Base-by-base conservation (phyloP, 1,140 invertebrate species). In the Drosophila guanche region DNA sequence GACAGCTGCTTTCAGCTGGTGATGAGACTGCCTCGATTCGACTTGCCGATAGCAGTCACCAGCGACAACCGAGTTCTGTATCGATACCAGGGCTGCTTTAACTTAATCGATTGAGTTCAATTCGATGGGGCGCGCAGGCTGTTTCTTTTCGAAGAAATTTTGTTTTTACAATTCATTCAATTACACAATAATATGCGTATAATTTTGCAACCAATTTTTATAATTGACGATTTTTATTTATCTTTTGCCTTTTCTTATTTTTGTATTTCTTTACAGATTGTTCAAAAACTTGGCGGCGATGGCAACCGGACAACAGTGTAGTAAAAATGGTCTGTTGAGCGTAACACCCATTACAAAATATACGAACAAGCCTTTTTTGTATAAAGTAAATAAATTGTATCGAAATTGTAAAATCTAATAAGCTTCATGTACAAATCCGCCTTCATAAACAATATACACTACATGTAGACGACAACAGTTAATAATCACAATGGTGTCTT, bases 221-320 rank as follows among this genome's bases (percentile, higher is more conserved):
- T 37, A 37, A 37, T 37, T 37, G 33, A 37, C 33, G 33, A 37
- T 37, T 37, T 37, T 37, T 37, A 37, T 37, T 4, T 37, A 37
- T 27, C 25, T 5, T 27, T 27, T 27, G 16, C 16, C 16, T 33
- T 33, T 4, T 47, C 42, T 57, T 33, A 4, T 33, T 4, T 47
- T 45, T 57, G 16, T 76, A 47, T 61, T 37, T 42, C 23, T 57
- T 55, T 61, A 5, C 41, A 90, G 89, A 83, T 90, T 60, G 89
- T 90, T 37, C 85, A 89, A 88, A 90, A 77, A 70, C 89, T 90
- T 55, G 89, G 89, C 20, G 89, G 89, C 5, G 89, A 90, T 51
- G 74, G 71, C 20, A 90, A 89, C 65, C 89, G 89, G 66, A 90
- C 89, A 77, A 90, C 76, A 20, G 89, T 90, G 70, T 90, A 89